Evolutionary conservation across 2,797 vertebrate genomes (phyloP), one percentile per base, ranked within the genome.

Genomic region (Novumbra hubbsi): DNA sequence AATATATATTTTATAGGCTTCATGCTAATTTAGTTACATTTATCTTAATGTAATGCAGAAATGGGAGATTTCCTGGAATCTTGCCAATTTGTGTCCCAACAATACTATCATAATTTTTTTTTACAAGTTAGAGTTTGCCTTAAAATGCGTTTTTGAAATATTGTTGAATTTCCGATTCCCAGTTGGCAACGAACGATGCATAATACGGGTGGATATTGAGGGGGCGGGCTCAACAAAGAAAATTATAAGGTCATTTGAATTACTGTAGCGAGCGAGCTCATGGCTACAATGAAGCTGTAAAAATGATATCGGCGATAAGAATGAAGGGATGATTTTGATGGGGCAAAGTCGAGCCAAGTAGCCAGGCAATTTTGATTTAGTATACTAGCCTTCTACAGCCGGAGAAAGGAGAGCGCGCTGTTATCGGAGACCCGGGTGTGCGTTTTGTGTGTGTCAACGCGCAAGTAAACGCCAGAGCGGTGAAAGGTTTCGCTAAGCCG

Each of bases 211-310:
- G 79, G 83, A 86, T 64, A 78, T 78, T 81, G 76, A 74, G 80
- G 81, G 87, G 93, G 90, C 89, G 92, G 91, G 86, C 76, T 65
- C 79, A 81, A 81, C 76, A 86, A 78, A 88, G 90, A 90, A 93
- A 93, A 93, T 93, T 89, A 92, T 94, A 94, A 94, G 94, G 94
- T 94, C 94, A 92, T 94, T 92, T 93, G 92, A 93, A 93, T 92
- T 92, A 90, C 83, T 85, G 79, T 80, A 79, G 83, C 80, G 80
- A 57, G 85, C 70, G 81, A 76, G 80, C 71, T 81, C 63, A 77
- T 82, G 72, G 80, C 73, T 73, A 84, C 85, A 84, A 90, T 90
- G 87, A 76, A 80, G 27, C 70, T 52, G 55, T n/a, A 71, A 78
- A 66, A 67, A 70, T 80, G 87, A 50, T 63, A 78, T 78, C 32